Conservation (phyloP, 2,113 vertebrate genomes). For the Alexandromys fortis region DNA sequence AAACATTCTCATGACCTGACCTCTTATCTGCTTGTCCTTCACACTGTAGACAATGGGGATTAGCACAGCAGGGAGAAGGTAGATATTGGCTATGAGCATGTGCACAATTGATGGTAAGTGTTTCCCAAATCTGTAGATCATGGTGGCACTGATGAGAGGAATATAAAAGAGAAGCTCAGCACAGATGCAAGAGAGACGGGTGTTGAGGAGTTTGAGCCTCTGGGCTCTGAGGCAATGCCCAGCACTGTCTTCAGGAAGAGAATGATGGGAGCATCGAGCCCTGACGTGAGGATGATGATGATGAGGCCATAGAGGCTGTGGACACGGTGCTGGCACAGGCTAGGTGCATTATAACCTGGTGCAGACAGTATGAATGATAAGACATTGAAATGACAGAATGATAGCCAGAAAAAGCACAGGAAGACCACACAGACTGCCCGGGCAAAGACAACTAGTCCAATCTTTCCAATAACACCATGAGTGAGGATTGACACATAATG, state of each 20-base stretch:
- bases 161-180: slow-evolving; percentile 73
- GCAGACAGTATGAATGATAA: slow-evolving; percentile 80
- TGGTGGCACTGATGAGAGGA: slow-evolving; percentile 56
- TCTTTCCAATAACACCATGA: not conserved
- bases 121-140: slow-evolving; percentile 72
- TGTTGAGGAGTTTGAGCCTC: slow-evolving; percentile 61
- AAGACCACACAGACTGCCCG: slow-evolving; percentile 41
- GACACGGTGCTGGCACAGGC: not conserved
- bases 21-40: slow-evolving; percentile 70
- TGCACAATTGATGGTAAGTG: not conserved
- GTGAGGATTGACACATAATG: slow-evolving; percentile 59
- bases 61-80: slow-evolving; percentile 63
- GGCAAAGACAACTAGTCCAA: not conserved
- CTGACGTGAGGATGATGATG: not conserved
- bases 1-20: slow-evolving; percentile 2
- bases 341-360: slow-evolving; percentile 74
- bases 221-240: not conserved
- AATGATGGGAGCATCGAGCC: slow-evolving; percentile 60
- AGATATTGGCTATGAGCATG: slow-evolving; percentile 65
- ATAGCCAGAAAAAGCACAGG: slow-evolving; percentile 46
- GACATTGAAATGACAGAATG: slow-evolving; percentile 52
- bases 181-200: slow-evolving; percentile 68
- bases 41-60: slow-evolving; percentile 75
- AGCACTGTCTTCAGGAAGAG: slow-evolving; percentile 69
- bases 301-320: slow-evolving; percentile 69